Evolutionary conservation across 2,888 invertebrate genomes (phyloP).

Genomic region (Petrophora chlorosata): DNA sequence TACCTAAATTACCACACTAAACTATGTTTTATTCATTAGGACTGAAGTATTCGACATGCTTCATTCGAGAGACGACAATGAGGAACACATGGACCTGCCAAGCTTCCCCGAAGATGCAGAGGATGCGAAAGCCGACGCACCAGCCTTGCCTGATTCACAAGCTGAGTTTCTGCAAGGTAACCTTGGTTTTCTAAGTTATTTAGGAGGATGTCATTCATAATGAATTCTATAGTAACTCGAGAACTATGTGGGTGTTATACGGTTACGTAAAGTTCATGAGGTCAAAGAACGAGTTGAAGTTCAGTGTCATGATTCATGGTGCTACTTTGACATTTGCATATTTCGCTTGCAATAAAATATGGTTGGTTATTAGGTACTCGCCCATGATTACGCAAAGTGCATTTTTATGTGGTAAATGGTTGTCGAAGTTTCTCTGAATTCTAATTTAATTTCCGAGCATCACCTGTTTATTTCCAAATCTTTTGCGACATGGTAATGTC

Average conservation of each 20-base stretch:
- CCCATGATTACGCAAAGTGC: too few species aligned
- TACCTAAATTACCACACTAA: too few species aligned
- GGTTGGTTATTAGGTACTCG: too few species aligned
- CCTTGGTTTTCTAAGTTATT: background rate
- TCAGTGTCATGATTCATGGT: constrained; percentile 4
- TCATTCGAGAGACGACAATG: constrained; percentile 71
- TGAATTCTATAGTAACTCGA: background rate
- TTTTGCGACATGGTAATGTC: constrained; percentile 1
- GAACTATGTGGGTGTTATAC: constrained; percentile 22
- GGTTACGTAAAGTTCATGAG: constrained; percentile 24
- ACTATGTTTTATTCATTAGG: constrained; percentile 39
- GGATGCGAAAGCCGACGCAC: constrained; percentile 57
- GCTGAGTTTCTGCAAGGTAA: constrained; percentile 75
- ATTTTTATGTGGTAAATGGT: too few species aligned
- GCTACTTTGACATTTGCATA: constrained; percentile 6
- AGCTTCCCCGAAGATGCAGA: constrained; percentile 71
- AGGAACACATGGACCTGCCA: constrained; percentile 67
- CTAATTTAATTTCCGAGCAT: background rate
- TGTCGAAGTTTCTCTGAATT: background rate
- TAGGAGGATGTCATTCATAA: background rate
- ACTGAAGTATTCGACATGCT: constrained; percentile 81
- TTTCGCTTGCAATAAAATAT: background rate
- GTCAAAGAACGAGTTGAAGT: constrained; percentile 24
- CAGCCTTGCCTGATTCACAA: constrained; percentile 60
- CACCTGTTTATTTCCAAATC: background rate